A percentile compares a stretch with the other conserved stretches of the same genome.
These are phyloP conservation scores for Sycophila sp. DNA, from an alignment of 1,140 invertebrate species.

Conservation along the genomic window DNA sequence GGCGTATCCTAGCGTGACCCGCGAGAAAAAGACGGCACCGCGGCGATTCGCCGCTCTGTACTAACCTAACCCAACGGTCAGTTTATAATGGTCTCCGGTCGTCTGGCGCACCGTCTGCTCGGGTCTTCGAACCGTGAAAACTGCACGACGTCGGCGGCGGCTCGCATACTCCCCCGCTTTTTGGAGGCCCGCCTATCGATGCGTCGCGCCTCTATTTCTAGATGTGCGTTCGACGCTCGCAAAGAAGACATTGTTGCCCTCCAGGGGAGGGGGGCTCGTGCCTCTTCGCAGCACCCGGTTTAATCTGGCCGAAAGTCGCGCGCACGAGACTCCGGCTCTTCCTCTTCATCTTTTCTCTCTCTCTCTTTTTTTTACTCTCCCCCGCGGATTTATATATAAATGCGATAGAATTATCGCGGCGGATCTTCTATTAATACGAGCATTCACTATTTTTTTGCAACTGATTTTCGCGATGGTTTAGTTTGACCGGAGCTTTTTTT, in stretches of 20 bases:
- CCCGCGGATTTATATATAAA: too few relatives aligned
- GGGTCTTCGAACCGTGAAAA: constrained; percentile 45
- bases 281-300: neutral
- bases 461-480: too few relatives aligned
- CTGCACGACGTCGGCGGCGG: constrained; percentile 21
- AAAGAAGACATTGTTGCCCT: constrained; percentile 27
- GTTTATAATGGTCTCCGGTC: constrained; percentile 45
- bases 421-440: neutral
- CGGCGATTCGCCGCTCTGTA: constrained; percentile 12
- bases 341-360: neutral
- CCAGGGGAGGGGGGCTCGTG: neutral
- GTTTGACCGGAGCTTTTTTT: too few relatives aligned
- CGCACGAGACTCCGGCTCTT: neutral
- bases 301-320: too few relatives aligned
- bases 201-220: constrained; percentile 21
- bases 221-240: constrained; percentile 2
- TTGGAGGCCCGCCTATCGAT: constrained; percentile 7
- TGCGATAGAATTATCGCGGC: neutral
- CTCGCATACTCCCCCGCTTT: neutral
- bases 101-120: constrained; percentile 33
- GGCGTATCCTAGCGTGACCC: constrained; percentile 19
- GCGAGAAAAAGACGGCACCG: neutral
- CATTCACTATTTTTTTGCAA: too few relatives aligned
- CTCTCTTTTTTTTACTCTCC: neutral
- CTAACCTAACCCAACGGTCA: constrained; percentile 39